Percentiles rank a stretch among this genome's conserved stretches.
Evolutionary conservation across 2,888 invertebrate genomes (phyloP).

Genomic region (Platycheirus rosarum): DNA sequence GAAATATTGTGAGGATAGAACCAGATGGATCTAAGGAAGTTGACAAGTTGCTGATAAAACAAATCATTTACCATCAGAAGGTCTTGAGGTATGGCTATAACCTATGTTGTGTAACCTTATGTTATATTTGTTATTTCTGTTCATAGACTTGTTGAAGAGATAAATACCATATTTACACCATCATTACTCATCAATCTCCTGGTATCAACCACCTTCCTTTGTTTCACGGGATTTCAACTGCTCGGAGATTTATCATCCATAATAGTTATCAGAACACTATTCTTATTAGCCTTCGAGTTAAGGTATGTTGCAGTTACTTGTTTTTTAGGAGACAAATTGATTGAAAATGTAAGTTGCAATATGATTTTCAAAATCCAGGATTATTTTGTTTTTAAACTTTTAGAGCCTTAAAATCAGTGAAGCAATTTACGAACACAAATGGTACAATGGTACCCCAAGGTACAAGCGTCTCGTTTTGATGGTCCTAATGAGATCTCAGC

Average conservation of each 20-base stretch:
- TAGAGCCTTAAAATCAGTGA: slow-evolving; percentile 55
- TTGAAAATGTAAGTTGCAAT: slow-evolving; percentile 56
- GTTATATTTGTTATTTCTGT: no score
- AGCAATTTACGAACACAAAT: slow-evolving; percentile 68
- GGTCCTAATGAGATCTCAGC: slow-evolving; percentile 53
- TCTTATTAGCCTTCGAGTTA: slow-evolving; percentile 68
- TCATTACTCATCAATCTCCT: slow-evolving; percentile 69
- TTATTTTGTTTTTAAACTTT: no score
- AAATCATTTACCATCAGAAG: slow-evolving; percentile 15
- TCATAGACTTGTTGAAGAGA: slow-evolving; percentile 56
- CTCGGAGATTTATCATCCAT: slow-evolving; percentile 58
- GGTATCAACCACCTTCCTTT: slow-evolving; percentile 71
- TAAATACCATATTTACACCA: slow-evolving; percentile 68
- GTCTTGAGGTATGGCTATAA: slow-evolving; percentile 23
- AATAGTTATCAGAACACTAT: slow-evolving; percentile 31
- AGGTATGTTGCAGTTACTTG: slow-evolving; percentile 74
- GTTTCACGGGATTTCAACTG: slow-evolving; percentile 67
- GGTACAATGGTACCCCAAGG: slow-evolving; percentile 64
- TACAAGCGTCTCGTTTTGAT: slow-evolving; percentile 64
- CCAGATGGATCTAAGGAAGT: neutral
- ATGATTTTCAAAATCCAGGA: neutral
- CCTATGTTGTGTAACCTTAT: no score
- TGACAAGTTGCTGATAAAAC: neutral
- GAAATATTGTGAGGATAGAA: slow-evolving; percentile 44
- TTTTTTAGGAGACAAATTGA: slow-evolving; percentile 69